A percentile compares a stretch with the other conserved stretches of the same genome.
These are phyloP conservation scores for Thunnus albacares DNA, from an alignment of 2,797 vertebrate genomes.

Conservation along the genomic window DNA sequence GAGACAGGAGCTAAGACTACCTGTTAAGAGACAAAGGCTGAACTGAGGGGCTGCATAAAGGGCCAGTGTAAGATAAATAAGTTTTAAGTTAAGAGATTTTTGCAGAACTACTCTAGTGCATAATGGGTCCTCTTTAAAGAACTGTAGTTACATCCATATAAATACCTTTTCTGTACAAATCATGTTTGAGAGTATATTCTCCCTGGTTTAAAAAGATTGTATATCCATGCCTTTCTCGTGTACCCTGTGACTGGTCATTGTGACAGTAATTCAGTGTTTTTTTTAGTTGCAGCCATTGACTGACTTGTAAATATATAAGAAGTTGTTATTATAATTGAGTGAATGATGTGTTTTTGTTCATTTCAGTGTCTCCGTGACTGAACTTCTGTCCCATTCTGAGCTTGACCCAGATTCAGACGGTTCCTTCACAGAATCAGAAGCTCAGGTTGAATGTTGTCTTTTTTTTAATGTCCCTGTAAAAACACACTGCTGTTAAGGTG, in stretches of 20 bases:
- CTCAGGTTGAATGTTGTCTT: slow-evolving; percentile 82
- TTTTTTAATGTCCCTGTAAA: neutral
- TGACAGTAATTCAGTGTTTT: neutral
- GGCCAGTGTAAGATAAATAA: too few relatives aligned
- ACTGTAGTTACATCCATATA: neutral
- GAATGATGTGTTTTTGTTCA: slow-evolving; percentile 22
- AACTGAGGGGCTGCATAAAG: too few relatives aligned
- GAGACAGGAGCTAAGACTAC: too few relatives aligned
- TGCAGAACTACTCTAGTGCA: too few relatives aligned
- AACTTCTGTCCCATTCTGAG: slow-evolving; percentile 90
- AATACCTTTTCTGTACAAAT: neutral
- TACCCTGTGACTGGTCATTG: neutral
- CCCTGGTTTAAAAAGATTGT: neutral
- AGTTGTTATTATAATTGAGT: neutral
- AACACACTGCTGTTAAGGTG: neutral
- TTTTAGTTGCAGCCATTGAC: neutral
- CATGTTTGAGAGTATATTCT: neutral
- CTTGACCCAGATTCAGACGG: slow-evolving; percentile 89
- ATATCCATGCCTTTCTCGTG: neutral
- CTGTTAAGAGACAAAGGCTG: too few relatives aligned
- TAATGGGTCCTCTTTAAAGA: too few relatives aligned
- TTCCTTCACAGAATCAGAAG: slow-evolving; percentile 87
- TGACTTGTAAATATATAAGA: neutral
- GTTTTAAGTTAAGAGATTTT: too few relatives aligned
- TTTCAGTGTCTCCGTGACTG: slow-evolving; percentile 86